Conservation (phyloP, 2,113 vertebrate genomes). For the Pollimyrus isidori region DNA sequence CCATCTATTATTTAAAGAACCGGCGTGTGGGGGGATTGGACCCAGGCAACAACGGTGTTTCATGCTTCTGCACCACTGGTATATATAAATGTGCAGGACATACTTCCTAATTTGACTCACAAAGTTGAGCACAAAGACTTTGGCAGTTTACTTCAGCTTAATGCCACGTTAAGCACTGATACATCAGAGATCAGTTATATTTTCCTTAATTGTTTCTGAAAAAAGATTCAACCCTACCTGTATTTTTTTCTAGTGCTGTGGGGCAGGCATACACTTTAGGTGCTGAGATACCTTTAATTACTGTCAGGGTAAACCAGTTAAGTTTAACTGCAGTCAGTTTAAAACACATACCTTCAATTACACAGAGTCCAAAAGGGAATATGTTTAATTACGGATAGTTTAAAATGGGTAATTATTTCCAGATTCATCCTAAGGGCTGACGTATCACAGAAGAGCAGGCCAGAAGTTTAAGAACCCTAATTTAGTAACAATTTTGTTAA, state of each 20-base stretch:
- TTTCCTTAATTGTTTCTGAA: constrained; percentile 3
- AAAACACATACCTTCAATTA: not conserved
- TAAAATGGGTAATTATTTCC: constrained; percentile 1
- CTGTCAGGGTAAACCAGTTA: not conserved
- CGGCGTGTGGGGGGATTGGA: not conserved
- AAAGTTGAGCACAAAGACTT: not conserved
- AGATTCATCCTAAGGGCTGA: not conserved
- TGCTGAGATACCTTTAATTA: not conserved
- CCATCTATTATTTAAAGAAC: not conserved
- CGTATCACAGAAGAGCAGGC: not conserved
- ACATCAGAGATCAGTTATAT: not conserved
- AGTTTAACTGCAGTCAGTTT: not conserved
- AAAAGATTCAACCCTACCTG: not conserved
- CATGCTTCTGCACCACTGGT: not conserved
- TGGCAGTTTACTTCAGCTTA: not conserved
- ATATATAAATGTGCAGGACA: not conserved
- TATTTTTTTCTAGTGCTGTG: not conserved
- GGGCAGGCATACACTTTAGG: not conserved
- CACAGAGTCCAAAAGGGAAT: not conserved
- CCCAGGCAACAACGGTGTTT: not conserved
- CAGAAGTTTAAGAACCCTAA: not conserved
- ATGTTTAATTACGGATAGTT: not conserved
- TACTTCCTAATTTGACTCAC: not conserved
- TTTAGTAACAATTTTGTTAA: not conserved
- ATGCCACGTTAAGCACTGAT: not conserved